Evolutionary conservation across 1,140 invertebrate genomes (phyloP).

Genomic region (Trachymyrmex septentrionalis): DNA sequence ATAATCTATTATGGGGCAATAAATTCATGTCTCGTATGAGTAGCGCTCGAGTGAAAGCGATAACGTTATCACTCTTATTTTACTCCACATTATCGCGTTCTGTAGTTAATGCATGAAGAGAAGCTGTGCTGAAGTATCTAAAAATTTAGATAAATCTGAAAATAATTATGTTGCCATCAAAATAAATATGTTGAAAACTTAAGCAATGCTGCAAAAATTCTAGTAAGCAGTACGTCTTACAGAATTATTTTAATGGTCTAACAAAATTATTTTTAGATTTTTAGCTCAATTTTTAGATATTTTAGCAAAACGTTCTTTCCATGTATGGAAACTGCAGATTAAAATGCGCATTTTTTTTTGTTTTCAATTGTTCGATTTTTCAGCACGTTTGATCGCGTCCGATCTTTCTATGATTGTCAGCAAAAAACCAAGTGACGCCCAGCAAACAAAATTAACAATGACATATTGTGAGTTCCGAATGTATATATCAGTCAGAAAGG

Average conservation of each 20-base stretch:
- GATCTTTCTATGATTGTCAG: neutral
- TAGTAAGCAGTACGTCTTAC: no score
- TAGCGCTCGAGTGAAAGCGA: neutral
- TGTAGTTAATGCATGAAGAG: neutral
- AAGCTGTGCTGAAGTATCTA: neutral
- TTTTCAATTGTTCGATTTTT: neutral
- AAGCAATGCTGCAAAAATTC: no score
- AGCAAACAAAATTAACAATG: no score
- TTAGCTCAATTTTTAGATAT: no score
- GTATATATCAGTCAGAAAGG: no score
- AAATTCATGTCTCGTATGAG: neutral
- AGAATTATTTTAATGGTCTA: no score
- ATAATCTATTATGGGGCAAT: neutral
- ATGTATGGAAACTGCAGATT: neutral
- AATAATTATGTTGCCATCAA: neutral
- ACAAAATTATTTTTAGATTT: no score
- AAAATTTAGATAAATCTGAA: no score
- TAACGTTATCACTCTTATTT: slow-evolving; percentile 30
- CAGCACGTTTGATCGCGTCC: neutral
- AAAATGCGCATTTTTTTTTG: neutral
- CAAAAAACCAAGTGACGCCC: neutral
- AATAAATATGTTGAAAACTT: no score
- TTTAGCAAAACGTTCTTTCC: no score
- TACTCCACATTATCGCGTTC: neutral
- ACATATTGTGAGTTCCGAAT: no score